Evolutionary conservation across 2,113 vertebrate species (phyloP), one percentile per base, ranked within the genome.

Genomic region (Aythya baeri): DNA sequence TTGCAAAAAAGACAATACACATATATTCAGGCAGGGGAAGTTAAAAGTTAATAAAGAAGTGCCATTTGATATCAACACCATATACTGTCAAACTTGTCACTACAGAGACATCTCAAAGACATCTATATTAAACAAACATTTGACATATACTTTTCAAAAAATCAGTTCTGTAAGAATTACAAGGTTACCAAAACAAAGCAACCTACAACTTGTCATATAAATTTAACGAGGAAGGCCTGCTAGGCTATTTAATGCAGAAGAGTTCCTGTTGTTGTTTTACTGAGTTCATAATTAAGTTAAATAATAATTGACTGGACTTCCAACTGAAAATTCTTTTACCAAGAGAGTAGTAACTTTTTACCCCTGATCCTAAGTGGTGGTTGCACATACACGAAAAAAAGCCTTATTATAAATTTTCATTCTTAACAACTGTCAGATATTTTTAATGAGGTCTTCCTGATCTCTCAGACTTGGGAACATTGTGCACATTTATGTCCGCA

Each of bases 121-220:
- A 8, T 26, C 5, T 14, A 1, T 15, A 58, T 36, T 74, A 34
- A 77, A 74, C 3, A 61, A 20, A 52, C 0, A 1, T 81, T 46
- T 74, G 38, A 74, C 25, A 4, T 43, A 65, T 7, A 78, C 9
- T 29, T 91, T 50, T 43, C 3, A 3, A 43, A 72, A 55, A 88
- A 34, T 1, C 0, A 46, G 10, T 23, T 80, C 13, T 18, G 25
- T 70, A 62, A 57, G 29, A 87, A 61, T 21, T 29, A 3, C 8
- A 54, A 66, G 41, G 10, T 58, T 18, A 81, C 1, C 6, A 55
- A 50, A 65, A 25, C 22, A 74, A 61, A 83, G 15, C 2, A 76
- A 58, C 34, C 31, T 34, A 5, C 7, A 72, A 71, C 26, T 65
- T 6, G 27, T 10, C 10, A 34, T 1, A 82, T 15, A 49, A 58